These are phyloP conservation scores for Peromyscus polionotus DNA, from an alignment of 2,113 vertebrate species.

Conservation along the genomic window DNA sequence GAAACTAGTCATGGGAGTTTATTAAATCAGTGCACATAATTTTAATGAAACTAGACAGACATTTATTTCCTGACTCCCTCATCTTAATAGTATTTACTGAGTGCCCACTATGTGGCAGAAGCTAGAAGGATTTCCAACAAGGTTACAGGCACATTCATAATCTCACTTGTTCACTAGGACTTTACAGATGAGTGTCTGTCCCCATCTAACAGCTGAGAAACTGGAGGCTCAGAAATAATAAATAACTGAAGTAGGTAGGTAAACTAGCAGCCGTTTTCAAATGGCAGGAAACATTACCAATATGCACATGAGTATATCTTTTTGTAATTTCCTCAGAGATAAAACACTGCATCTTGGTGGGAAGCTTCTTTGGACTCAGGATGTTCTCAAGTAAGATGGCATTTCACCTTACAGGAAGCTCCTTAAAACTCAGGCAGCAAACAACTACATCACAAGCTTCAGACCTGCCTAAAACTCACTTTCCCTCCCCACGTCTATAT, in stretches of 20 bases:
- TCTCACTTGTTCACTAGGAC: background rate
- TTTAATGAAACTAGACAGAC: background rate
- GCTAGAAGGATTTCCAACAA: background rate
- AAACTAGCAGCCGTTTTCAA: conserved; percentile 25
- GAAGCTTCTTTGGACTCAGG: background rate
- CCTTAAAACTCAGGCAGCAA: background rate
- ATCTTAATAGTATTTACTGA: background rate
- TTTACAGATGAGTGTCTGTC: background rate
- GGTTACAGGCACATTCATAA: background rate
- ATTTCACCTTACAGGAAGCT: background rate
- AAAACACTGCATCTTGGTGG: background rate
- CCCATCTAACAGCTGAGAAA: conserved; percentile 26
- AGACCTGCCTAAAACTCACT: background rate
- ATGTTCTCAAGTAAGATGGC: background rate
- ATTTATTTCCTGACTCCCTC: background rate
- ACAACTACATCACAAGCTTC: background rate
- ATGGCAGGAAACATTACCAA: background rate
- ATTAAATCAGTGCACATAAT: background rate
- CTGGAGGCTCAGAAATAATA: conserved; percentile 21
- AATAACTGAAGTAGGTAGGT: conserved; percentile 1
- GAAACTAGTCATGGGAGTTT: background rate
- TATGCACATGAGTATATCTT: background rate
- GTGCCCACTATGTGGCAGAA: background rate
- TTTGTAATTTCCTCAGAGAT: background rate
- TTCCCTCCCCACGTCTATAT: background rate